Evolutionary conservation across 2,888 invertebrate species (phyloP), one percentile per base, ranked within the genome.

Genomic region (Thymelicus lineola): DNA sequence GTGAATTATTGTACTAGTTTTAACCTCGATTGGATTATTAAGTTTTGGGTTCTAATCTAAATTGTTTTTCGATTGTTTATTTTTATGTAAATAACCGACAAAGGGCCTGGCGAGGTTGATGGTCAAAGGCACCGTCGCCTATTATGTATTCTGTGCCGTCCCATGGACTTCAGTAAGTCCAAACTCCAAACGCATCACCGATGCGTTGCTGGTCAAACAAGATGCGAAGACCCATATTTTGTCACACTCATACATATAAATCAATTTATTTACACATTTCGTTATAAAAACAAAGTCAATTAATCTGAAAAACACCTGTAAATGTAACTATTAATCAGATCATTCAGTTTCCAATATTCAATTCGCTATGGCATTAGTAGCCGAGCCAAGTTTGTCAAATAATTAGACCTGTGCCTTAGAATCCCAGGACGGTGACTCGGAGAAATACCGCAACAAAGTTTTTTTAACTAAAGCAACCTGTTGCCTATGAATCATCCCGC

Each of bases 361-460:
- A 45, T 48, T 12, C n/a, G 12, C n/a, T 48, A 48, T 48, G n/a
- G 15, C 6, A 48, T n/a, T 53, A 2, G 20, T 9, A 20, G 7
- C n/a, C 28, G 14, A 12, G 15, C 17, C 55, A 71, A 36, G 36
- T 71, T 61, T 48, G 57, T 70, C 74, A 77, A 76, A 75, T 83
- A 87, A 89, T 88, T 88, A 83, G 82, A 81, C 71, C 79, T 79
- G 69, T 77, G 74, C 75, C 77, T 78, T 75, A 71, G 75, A 83
- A 74, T 73, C 76, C 73, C 73, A 80, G 73, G 84, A 91, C 92
- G 83, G 92, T 92, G 89, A 89, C 73, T 71, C 73, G 76, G 75
- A 79, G 82, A 86, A 87, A 87, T 88, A 91, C 90, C 90, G 90
- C 88, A 90, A 90, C 83, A 83, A 77, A 86, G 84, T 82, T 85